These are phyloP conservation scores for Cyrtonyx montezumae DNA, from an alignment of 2,113 vertebrate species.

Conservation along the genomic window DNA sequence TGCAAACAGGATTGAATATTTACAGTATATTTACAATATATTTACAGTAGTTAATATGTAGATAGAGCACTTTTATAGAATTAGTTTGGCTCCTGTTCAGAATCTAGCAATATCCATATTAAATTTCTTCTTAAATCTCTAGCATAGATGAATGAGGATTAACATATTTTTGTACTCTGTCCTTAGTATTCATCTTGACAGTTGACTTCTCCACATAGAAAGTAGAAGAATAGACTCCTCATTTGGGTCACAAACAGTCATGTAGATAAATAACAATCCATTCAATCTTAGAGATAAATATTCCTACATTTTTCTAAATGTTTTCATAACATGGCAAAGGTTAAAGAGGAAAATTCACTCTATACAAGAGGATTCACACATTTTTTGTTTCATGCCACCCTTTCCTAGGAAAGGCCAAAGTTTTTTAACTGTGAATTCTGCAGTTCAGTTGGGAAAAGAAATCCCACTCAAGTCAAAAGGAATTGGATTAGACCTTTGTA, in stretches of 20 bases:
- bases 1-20: constrained; percentile 68
- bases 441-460: not conserved
- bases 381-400: not conserved
- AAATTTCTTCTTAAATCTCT: constrained; percentile 74
- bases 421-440: not conserved
- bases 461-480: not conserved
- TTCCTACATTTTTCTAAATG: not conserved
- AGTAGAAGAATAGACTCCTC: not conserved
- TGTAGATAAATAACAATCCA: not conserved
- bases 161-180: constrained; percentile 69
- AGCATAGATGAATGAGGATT: constrained; percentile 73
- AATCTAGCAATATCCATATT: constrained; percentile 76
- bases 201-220: constrained; percentile 43
- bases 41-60: constrained; percentile 76
- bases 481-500: fast-evolving
- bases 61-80: constrained; percentile 76
- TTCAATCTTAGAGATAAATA: not conserved
- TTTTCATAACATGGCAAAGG: not conserved
- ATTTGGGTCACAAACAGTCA: not conserved
- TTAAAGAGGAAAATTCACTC: not conserved
- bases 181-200: constrained; percentile 67
- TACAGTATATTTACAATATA: no score
- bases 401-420: not conserved
- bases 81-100: constrained; percentile 80
- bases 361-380: not conserved